Conservation (phyloP, 1,140 invertebrate genomes). For the Euura lappo region DNA sequence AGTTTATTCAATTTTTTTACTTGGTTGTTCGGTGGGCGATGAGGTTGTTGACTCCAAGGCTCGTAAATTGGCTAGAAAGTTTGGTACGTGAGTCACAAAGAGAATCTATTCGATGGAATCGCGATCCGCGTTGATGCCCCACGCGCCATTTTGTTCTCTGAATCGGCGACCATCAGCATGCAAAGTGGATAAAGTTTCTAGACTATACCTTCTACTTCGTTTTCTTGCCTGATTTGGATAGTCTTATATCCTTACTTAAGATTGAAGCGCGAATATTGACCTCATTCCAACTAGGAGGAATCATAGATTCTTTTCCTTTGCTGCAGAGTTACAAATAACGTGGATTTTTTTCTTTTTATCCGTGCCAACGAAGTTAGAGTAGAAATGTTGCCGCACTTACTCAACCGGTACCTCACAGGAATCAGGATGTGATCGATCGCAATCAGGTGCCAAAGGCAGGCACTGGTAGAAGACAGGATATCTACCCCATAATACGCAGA, state of each 20-base stretch:
- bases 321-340: not conserved
- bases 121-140: constrained; percentile 32
- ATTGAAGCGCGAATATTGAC: not conserved
- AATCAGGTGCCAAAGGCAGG: not conserved
- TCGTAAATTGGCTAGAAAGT: constrained; percentile 52
- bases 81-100: constrained; percentile 42
- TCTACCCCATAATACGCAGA: not conserved
- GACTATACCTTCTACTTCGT: constrained; percentile 39
- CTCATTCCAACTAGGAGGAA: not conserved
- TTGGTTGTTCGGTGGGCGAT: no score
- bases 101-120: constrained; percentile 44
- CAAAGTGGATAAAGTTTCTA: constrained; percentile 51
- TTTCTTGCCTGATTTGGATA: constrained; percentile 27
- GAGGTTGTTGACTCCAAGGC: constrained; percentile 48
- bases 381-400: not conserved
- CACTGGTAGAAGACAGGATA: not conserved
- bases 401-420: not conserved
- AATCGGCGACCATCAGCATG: constrained; percentile 51
- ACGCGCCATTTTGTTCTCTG: constrained; percentile 45
- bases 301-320: not conserved
- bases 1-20: not conserved
- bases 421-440: not conserved
- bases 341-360: not conserved
- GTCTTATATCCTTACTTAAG: not conserved
- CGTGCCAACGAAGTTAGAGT: not conserved